Evolutionary conservation across 1,140 invertebrate species (phyloP).

Genomic region (Drosophila pallidifrons): DNA sequence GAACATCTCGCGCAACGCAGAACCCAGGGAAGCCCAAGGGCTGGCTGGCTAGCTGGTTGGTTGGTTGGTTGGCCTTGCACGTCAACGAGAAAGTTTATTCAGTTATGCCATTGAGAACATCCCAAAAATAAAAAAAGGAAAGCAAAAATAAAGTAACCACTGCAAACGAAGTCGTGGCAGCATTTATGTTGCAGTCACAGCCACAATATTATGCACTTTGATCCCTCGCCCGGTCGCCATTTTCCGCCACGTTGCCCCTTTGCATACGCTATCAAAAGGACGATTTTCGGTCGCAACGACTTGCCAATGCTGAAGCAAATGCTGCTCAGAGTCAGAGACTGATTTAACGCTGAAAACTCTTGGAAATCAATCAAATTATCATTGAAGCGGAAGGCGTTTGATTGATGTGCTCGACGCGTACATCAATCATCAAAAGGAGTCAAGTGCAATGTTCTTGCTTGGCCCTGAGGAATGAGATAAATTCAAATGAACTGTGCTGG

Average conservation of each 20-base stretch:
- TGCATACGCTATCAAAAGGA: constrained; percentile 55
- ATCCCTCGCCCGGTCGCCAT: constrained; percentile 18
- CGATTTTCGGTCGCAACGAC: not conserved
- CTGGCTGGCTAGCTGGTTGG: not conserved
- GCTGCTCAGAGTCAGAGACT: not conserved
- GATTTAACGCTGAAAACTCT: not conserved
- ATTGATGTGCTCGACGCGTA: constrained; percentile 53
- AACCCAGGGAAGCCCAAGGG: constrained; percentile 9
- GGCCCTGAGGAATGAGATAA: constrained; percentile 6
- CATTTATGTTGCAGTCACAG: constrained; percentile 22
- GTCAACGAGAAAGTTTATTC: constrained; percentile 35
- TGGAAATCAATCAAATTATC: constrained; percentile 70
- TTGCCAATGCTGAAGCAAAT: not conserved
- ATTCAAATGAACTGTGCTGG: constrained; percentile 28
- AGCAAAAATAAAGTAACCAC: constrained; percentile 11
- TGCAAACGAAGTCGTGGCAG: constrained; percentile 7
- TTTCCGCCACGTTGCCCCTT: constrained; percentile 12
- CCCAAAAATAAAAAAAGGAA: constrained; percentile 8
- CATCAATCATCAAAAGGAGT: constrained; percentile 63
- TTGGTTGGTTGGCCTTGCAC: not conserved
- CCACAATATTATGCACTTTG: constrained; percentile 65
- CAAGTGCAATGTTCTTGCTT: constrained; percentile 39
- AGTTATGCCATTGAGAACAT: constrained; percentile 37
- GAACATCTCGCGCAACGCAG: constrained; percentile 7
- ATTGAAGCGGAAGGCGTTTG: constrained; percentile 37